phyloP scores from a whole-genome alignment of 2,888 invertebrate species.

The Nemurella pictetii region DNA sequence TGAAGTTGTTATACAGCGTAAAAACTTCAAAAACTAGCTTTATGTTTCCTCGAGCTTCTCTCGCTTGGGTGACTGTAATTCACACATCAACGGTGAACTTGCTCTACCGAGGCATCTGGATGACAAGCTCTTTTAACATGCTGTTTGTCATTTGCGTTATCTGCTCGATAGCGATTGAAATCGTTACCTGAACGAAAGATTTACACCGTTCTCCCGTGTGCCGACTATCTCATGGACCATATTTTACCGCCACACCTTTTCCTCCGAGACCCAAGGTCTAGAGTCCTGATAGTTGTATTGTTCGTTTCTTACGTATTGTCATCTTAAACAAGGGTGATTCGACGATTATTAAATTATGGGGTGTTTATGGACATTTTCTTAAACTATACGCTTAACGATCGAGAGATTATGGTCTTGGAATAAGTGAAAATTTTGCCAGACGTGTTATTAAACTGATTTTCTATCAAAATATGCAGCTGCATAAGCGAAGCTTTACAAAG shows the following conservation, averaged over 20 bases:
- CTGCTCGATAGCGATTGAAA: neutral
- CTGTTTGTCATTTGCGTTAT: neutral
- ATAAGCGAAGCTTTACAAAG: neutral
- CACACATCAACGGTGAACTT: neutral
- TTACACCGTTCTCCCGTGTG: neutral
- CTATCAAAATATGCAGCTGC: neutral
- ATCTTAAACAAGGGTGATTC: neutral
- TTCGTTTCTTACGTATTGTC: neutral
- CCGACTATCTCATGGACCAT: neutral
- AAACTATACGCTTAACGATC: neutral
- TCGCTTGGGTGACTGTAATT: neutral
- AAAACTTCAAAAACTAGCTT: neutral
- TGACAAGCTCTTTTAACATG: neutral
- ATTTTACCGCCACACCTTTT: neutral
- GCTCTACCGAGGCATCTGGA: neutral
- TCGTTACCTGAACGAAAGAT: neutral
- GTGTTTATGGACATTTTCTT: neutral
- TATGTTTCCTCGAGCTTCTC: neutral
- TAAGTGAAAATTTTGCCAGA: neutral
- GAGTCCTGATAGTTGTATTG: neutral
- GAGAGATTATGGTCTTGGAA: neutral
- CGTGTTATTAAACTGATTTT: constrained; percentile 10
- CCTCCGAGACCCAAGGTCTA: neutral
- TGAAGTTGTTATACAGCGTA: neutral
- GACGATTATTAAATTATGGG: neutral